Evolutionary conservation across 2,113 vertebrate genomes (phyloP).

Genomic region (Paradisaea rubra): DNA sequence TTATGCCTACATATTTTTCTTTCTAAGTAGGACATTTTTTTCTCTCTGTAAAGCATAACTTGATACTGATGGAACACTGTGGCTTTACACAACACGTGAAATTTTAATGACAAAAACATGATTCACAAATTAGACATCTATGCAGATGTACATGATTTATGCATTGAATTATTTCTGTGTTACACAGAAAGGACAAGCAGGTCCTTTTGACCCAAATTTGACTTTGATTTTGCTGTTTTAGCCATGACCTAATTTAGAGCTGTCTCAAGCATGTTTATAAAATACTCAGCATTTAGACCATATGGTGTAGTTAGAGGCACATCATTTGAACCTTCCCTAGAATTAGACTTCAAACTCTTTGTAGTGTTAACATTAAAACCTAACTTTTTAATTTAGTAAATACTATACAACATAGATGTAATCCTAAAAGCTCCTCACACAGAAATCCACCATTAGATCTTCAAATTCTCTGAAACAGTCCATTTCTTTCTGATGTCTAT

Average conservation of each 20-base stretch:
- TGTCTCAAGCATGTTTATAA: conserved; percentile 25
- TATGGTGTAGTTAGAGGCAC: conserved; percentile 35
- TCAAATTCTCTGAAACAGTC: background rate
- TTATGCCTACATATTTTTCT: background rate
- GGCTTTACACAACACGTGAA: background rate
- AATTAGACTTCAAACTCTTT: background rate
- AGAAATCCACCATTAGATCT: background rate
- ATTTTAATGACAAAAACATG: conserved; percentile 16
- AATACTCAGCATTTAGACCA: conserved; percentile 26
- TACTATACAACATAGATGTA: background rate
- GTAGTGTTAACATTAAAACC: background rate
- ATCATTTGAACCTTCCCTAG: background rate
- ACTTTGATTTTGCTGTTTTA: conserved; percentile 31
- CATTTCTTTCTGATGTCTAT: background rate
- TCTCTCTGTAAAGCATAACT: background rate
- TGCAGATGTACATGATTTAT: conserved; percentile 14
- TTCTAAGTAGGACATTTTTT: conserved; percentile 20
- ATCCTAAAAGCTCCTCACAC: background rate
- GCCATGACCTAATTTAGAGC: conserved; percentile 47
- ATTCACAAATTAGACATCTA: conserved; percentile 3
- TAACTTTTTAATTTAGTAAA: background rate
- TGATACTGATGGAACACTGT: background rate
- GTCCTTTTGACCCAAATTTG: conserved; percentile 20
- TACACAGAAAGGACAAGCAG: background rate
- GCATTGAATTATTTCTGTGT: background rate